Base-by-base conservation (phyloP, 2,113 vertebrate species). In the Sinocyclocheilus anshuiensis region DNA sequence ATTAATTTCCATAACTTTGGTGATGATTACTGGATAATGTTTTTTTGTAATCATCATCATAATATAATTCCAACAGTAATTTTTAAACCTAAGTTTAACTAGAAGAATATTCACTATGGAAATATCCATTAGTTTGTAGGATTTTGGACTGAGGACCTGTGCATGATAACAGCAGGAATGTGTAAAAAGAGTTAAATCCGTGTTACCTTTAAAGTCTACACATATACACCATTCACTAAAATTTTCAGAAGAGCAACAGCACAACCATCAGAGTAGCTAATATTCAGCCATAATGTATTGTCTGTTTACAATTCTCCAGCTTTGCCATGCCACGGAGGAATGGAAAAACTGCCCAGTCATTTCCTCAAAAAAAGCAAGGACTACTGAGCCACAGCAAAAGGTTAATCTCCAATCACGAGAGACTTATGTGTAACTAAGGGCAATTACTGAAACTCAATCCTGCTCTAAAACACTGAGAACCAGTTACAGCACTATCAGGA, bases 381-480 rank as follows among this genome's bases (percentile, higher is more conserved):
- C 55, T 4, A 72, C 78, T 15, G 26, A 55, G 80, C 36, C 50
- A 80, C 77, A 77, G 12, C 29, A 61, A 24, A 81, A 81, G 53
- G 50, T 81, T 85, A 81, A 77, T 83, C 55, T 77, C 20, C 36
- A 77, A 88, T 84, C 71, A 86, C 59, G 18, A 77, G 78, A 85
- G 57, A 39, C 45, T 84, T 50, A 59, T 42, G 45, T 63, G 78
- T 36, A 81, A 85, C 76, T 69, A 9, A 81, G 36, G 65, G 22
- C 33, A 76, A 87, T 88, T 57, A 50, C 20, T 61, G 24, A 87
- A 87, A 76, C 65, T 7, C 13, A 87, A 89, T 63, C 39, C 50
- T 50, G 26, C 18, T 85, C 39, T 87, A 22, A 90, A 87, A 81
- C 36, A 63, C 57, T 59, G 36, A 50, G 55, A 48, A 81, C 39